Percentiles rank a stretch among this genome's conserved stretches.
Conservation (phyloP, 1,140 invertebrate species). For the Bombus picipes region DNA sequence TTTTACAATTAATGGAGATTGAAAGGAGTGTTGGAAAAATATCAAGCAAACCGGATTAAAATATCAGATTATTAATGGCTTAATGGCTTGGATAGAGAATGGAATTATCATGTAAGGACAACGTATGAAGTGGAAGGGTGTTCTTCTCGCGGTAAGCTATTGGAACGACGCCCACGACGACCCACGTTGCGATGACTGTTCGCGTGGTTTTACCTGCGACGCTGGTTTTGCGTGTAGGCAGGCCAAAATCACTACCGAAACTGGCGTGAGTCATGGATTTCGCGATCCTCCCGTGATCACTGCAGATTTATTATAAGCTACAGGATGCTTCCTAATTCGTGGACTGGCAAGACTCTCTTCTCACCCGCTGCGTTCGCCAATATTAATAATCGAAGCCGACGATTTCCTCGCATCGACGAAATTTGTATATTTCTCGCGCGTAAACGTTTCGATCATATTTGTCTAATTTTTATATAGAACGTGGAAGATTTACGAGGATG, state of each 20-base stretch:
- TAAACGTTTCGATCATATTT: background rate
- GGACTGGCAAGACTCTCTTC: too few species aligned
- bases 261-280: slow-evolving; percentile 68
- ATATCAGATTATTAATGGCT: background rate
- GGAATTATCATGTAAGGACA: slow-evolving; percentile 11
- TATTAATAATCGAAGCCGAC: background rate
- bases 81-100: background rate
- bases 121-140: background rate
- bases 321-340: slow-evolving; percentile 12
- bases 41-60: background rate
- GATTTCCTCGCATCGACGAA: too few species aligned
- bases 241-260: slow-evolving; percentile 73
- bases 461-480: background rate
- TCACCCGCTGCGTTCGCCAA: background rate
- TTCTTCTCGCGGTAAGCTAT: slow-evolving; percentile 7
- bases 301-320: slow-evolving; percentile 38
- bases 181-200: slow-evolving; percentile 71
- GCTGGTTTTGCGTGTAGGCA: slow-evolving; percentile 40
- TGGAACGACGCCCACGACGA: slow-evolving; percentile 72
- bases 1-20: background rate
- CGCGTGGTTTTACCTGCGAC: slow-evolving; percentile 50
- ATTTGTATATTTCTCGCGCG: background rate
- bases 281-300: slow-evolving; percentile 20
- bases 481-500: background rate
- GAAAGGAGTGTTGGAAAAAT: background rate